phyloP scores from a whole-genome alignment of 2,113 vertebrate species.

The Oxygymnocypris stewartii region DNA sequence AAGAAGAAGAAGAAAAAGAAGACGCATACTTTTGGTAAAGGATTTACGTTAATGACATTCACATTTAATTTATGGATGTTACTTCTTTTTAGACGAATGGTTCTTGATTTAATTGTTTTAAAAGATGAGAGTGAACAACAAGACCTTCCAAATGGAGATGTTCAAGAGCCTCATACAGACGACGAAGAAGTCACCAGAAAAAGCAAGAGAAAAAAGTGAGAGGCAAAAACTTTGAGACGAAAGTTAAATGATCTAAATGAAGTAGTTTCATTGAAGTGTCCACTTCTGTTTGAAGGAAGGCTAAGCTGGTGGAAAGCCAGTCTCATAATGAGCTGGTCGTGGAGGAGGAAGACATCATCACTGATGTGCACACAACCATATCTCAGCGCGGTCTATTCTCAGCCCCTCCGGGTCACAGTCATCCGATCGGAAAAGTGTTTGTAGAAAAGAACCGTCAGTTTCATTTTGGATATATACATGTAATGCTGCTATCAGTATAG shows the following conservation, averaged over 20 bases:
- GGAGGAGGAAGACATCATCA: constrained; percentile 86
- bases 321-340: constrained; percentile 78
- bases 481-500: not conserved
- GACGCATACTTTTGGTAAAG: constrained; percentile 61
- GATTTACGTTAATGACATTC: not conserved
- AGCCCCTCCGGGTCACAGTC: constrained; percentile 81
- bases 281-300: constrained; percentile 73
- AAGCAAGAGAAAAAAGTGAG: constrained; percentile 85
- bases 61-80: not conserved
- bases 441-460: constrained; percentile 91
- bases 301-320: constrained; percentile 71
- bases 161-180: constrained; percentile 66
- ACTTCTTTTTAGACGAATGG: not conserved
- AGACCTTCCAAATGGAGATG: constrained; percentile 78
- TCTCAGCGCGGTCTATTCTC: constrained; percentile 84
- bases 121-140: constrained; percentile 64
- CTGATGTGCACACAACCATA: constrained; percentile 71
- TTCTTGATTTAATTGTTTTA: not conserved
- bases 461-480: not conserved
- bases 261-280: not conserved
- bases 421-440: constrained; percentile 87
- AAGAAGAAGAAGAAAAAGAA: constrained; percentile 86
- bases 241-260: not conserved
- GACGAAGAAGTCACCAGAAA: constrained; percentile 78
- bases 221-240: not conserved